Evolutionary conservation across 2,113 vertebrate species (phyloP).

Genomic region (Leptobrachium ailaonicum): DNA sequence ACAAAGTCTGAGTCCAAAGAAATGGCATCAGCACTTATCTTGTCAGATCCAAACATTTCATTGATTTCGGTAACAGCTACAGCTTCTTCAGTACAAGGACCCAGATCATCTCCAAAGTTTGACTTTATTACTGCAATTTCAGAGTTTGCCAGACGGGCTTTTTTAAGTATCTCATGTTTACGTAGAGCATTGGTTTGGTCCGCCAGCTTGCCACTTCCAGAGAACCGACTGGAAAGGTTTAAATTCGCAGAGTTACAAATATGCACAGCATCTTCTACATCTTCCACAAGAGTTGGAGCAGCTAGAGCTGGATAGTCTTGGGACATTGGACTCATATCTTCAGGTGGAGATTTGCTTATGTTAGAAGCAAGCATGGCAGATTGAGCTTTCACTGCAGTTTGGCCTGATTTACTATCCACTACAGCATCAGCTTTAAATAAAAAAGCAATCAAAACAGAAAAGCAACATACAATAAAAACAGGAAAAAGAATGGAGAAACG

Average conservation of each 20-base stretch:
- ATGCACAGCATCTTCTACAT: constrained; percentile 11
- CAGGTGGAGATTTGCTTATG: constrained; percentile 69
- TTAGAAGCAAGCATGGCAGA: constrained; percentile 63
- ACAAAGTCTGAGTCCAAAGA: not conserved
- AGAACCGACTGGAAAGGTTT: too few species aligned
- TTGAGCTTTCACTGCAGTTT: constrained; percentile 69
- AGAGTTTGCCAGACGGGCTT: too few species aligned
- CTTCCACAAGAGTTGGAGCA: constrained; percentile 54
- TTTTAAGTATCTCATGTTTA: not conserved
- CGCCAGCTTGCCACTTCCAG: too few species aligned
- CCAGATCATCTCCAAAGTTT: too few species aligned
- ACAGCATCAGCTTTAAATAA: constrained; percentile 55
- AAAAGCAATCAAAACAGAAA: constrained; percentile 60
- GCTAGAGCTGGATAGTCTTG: constrained; percentile 66
- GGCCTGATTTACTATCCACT: constrained; percentile 65
- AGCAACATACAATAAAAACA: constrained; percentile 70
- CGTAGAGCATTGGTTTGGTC: too few species aligned
- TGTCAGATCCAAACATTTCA: not conserved
- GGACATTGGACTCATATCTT: constrained; percentile 60
- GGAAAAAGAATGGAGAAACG: constrained; percentile 53
- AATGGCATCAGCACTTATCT: not conserved
- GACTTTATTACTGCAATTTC: too few species aligned
- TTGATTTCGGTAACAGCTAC: not conserved
- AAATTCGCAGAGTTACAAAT: not conserved
- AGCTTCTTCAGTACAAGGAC: not conserved